Evolutionary conservation across 2,113 vertebrate genomes (phyloP).

Genomic region (Petromus typicus): DNA sequence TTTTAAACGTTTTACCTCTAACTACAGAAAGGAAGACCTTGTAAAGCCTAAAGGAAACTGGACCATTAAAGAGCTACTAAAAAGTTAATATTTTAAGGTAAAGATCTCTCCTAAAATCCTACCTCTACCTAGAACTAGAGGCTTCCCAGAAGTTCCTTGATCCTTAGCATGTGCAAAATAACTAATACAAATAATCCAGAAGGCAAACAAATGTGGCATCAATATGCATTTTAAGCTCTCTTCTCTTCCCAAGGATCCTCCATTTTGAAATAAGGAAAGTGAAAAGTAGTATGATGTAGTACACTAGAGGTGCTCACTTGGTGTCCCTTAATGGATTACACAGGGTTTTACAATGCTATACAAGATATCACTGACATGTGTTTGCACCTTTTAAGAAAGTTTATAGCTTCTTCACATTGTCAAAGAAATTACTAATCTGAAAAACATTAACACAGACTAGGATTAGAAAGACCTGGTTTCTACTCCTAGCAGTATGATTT

Average conservation of each 20-base stretch:
- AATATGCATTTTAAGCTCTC: background rate
- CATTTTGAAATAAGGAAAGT: constrained; percentile 8
- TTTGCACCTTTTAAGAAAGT: constrained; percentile 6
- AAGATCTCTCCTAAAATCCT: background rate
- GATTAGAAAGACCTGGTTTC: constrained; percentile 21
- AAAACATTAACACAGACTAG: background rate
- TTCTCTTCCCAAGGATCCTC: background rate
- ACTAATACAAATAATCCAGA: background rate
- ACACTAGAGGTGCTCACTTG: background rate
- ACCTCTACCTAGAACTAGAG: background rate
- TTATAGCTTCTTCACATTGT: constrained; percentile 43
- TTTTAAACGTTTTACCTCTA: background rate
- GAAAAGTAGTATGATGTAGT: background rate
- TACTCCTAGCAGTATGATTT: background rate
- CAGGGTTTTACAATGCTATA: background rate
- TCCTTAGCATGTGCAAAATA: background rate
- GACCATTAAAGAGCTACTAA: background rate
- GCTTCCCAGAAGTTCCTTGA: background rate
- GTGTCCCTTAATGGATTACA: background rate
- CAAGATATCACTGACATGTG: background rate
- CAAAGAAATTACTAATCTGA: constrained; percentile 44
- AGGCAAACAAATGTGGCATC: background rate
- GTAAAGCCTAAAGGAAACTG: background rate
- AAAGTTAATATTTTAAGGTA: constrained; percentile 3
- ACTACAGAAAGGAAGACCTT: constrained; percentile 13